These are phyloP conservation scores for Nebria ingens DNA, from an alignment of 1,140 invertebrate genomes.

Conservation along the genomic window DNA sequence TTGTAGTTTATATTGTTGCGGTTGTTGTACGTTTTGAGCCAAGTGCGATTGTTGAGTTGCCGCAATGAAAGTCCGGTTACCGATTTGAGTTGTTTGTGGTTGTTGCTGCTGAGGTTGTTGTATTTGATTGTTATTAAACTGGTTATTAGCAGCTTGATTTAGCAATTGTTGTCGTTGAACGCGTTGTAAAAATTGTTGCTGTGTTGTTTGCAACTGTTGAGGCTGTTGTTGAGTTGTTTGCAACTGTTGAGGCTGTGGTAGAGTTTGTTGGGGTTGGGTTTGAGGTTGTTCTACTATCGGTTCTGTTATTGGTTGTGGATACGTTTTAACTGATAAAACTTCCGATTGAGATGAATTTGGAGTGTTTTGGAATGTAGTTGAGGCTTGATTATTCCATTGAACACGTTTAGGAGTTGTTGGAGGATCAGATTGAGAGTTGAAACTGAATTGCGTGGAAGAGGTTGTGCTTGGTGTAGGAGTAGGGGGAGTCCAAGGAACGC, in stretches of 20 bases:
- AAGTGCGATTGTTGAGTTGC: slow-evolving; percentile 3
- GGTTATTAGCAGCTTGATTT: too few species aligned
- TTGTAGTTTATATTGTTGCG: slow-evolving; percentile 10
- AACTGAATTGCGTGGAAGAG: slow-evolving; percentile 29
- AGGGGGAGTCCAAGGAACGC: neutral
- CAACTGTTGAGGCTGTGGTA: slow-evolving; percentile 17
- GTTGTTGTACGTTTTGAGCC: neutral
- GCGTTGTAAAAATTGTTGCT: neutral
- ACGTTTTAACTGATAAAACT: too few species aligned
- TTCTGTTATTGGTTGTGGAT: too few species aligned
- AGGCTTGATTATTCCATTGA: slow-evolving; percentile 33
- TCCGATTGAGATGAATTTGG: slow-evolving; percentile 30
- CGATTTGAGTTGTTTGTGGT: slow-evolving; percentile 11
- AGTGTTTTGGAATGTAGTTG: too few species aligned
- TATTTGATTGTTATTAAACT: too few species aligned
- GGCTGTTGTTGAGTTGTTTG: slow-evolving; percentile 29
- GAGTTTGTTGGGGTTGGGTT: neutral
- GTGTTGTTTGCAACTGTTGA: slow-evolving; percentile 16
- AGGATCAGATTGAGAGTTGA: slow-evolving; percentile 33
- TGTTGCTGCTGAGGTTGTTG: too few species aligned
- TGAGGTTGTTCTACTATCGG: too few species aligned
- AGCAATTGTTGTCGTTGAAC: neutral
- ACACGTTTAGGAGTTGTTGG: slow-evolving; percentile 35
- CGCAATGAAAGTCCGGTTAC: too few species aligned
- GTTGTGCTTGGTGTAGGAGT: neutral